Conservation (phyloP, 2,888 invertebrate genomes). For the Drosophila pseudotakahashii region DNA sequence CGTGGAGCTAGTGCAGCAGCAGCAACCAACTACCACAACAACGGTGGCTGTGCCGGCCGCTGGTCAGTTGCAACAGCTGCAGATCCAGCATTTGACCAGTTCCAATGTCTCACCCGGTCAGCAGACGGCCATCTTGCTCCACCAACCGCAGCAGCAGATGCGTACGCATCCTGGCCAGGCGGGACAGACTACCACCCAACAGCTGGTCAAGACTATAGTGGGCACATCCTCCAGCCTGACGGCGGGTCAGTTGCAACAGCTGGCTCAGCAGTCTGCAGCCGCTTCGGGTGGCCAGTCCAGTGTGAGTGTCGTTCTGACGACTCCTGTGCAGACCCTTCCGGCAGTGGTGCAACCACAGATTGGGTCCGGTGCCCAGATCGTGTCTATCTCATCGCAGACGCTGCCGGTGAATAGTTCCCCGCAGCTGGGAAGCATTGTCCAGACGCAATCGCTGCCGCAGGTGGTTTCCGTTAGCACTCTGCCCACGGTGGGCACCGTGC, state of each 20-base stretch:
- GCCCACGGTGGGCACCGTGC: conserved; percentile 82
- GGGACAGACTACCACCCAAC: conserved; percentile 66
- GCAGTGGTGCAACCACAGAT: conserved; percentile 67
- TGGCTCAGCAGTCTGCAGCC: conserved; percentile 79
- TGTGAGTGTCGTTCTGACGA: conserved; percentile 84
- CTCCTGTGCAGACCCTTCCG: conserved; percentile 82
- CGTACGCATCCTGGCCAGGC: conserved; percentile 66
- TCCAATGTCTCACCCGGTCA: conserved; percentile 61
- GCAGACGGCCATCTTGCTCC: conserved; percentile 79
- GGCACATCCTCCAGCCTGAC: conserved; percentile 75
- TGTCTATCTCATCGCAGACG: conserved; percentile 83
- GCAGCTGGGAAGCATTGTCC: conserved; percentile 81
- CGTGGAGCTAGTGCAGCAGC: conserved; percentile 58
- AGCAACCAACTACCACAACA: conserved; percentile 54
- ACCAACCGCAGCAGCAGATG: conserved; percentile 62
- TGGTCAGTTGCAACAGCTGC: conserved; percentile 76
- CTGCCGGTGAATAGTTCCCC: conserved; percentile 77
- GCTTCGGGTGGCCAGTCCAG: conserved; percentile 42
- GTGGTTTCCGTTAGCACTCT: conserved; percentile 84
- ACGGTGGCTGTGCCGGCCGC: conserved; percentile 53
- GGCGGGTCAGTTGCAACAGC: conserved; percentile 85
- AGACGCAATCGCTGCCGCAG: conserved; percentile 82
- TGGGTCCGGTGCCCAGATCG: conserved; percentile 79
- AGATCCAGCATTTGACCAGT: conserved; percentile 75
- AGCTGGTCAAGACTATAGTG: conserved; percentile 84